Conservation (phyloP, 2,888 invertebrate genomes). For the Uropetala carovei region DNA sequence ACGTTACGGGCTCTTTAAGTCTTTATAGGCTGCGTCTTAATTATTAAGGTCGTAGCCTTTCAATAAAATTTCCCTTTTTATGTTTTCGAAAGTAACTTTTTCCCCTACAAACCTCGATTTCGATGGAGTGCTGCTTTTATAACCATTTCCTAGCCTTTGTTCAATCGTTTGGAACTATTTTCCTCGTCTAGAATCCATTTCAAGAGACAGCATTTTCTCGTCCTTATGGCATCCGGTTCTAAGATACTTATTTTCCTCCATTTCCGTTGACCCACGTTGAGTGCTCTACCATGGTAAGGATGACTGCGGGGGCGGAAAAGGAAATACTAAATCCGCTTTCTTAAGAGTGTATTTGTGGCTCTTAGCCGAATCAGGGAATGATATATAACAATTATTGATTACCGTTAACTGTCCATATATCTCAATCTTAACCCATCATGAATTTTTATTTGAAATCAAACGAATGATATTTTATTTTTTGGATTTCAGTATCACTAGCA, state of each 20-base stretch:
- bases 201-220: not conserved
- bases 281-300: not conserved
- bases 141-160: not conserved
- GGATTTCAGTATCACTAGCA: too few species aligned
- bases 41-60: not conserved
- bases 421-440: too few species aligned
- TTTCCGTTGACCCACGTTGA: not conserved
- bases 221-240: not conserved
- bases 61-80: not conserved
- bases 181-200: not conserved
- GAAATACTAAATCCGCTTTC: not conserved
- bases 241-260: not conserved
- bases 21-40: not conserved
- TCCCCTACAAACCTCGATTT: not conserved
- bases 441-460: too few species aligned
- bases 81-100: slow-evolving; percentile 23
- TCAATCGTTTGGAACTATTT: not conserved
- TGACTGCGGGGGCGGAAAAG: not conserved
- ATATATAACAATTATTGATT: too few species aligned
- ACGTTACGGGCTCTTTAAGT: not conserved
- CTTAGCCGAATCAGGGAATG: too few species aligned
- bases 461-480: too few species aligned
- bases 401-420: too few species aligned
- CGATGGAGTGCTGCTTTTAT: not conserved
- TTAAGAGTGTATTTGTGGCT: too few species aligned